These are phyloP conservation scores for Mactromeris polynyma DNA, from an alignment of 2,888 invertebrate species.

Conservation along the genomic window DNA sequence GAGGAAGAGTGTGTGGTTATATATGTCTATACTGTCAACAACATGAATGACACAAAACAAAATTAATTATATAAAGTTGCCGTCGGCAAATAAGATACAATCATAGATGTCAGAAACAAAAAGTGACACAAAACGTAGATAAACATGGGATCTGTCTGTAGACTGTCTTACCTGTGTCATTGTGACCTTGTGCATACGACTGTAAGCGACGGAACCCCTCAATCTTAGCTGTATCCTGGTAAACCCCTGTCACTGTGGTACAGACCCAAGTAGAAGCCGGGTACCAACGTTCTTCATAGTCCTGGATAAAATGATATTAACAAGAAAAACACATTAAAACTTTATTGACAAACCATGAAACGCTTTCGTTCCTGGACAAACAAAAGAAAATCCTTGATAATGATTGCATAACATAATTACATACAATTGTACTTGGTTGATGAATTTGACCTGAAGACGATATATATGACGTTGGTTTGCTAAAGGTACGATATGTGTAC, in stretches of 20 bases:
- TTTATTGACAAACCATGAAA: not conserved
- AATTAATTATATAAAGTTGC: not conserved
- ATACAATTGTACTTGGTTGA: not conserved
- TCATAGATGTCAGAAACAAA: not conserved
- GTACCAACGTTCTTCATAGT: slow-evolving; percentile 54
- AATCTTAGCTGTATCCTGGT: slow-evolving; percentile 59
- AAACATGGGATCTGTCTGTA: too few species aligned
- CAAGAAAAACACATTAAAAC: not conserved
- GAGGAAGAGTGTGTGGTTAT: too few species aligned
- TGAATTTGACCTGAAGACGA: not conserved
- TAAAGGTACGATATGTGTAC: not conserved
- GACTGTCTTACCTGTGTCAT: slow-evolving; percentile 39
- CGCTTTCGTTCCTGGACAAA: too few species aligned
- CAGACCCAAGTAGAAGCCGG: slow-evolving; percentile 50
- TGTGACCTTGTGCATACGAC: slow-evolving; percentile 47
- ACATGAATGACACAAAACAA: not conserved
- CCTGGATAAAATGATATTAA: slow-evolving; percentile 22
- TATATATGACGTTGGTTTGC: not conserved
- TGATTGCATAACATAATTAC: not conserved
- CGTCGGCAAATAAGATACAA: slow-evolving; percentile 4
- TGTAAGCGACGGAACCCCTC: slow-evolving; percentile 58
- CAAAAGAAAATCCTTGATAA: not conserved
- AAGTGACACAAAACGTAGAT: not conserved
- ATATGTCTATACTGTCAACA: too few species aligned
- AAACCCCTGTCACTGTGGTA: slow-evolving; percentile 46